Base-by-base conservation (phyloP, 1,140 invertebrate genomes). In the Plodia interpunctella region DNA sequence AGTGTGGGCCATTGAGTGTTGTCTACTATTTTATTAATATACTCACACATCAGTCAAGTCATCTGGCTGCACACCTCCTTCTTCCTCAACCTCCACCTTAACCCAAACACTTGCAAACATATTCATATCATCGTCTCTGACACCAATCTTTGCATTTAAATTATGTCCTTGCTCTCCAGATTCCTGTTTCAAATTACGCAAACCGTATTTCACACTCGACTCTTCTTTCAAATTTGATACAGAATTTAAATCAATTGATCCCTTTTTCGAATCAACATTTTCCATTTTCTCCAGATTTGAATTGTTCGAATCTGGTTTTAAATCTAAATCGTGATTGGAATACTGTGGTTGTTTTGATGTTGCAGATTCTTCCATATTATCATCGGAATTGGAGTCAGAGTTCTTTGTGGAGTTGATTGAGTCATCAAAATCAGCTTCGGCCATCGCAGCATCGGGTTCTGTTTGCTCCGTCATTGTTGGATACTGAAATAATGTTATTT, bases 81-180 rank as follows among this genome's bases (percentile, higher is more conserved):
- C 83, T 4, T 78, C 76, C 5, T 85, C 78, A 6, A 78, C 69
- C 21, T 82, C 79, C 4, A 78, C 73, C 58, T 82, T 82, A 0
- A 82, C 79, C 79, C 79, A 82, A 0, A 78, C 79, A 32, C 75
- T 80, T 0, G 75, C 75, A 54, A 82, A 82, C 75, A 76, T 76
- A 28, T 62, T 71, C 58, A 51, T 51, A 19, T 17, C 20, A 19
- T 51, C 49, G 9, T 51, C 18, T 4, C 5, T 5, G 19, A 20
- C 49, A 9, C 5, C 19, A 9, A 17, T 19, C 9, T 18, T 5
- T 11, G 17, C 6, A 17, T 51, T 17, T 5, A 20, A 0, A 20
- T 51, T 18, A 2, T 3, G 6, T 51, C 20, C 49, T 20, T 20
- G 19, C 10, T 51, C 1, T 4, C 18, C 10, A n/a, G n/a, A n/a